Evolutionary conservation across 2,888 invertebrate genomes (phyloP).

Genomic region (Drosophila subsilvestris): DNA sequence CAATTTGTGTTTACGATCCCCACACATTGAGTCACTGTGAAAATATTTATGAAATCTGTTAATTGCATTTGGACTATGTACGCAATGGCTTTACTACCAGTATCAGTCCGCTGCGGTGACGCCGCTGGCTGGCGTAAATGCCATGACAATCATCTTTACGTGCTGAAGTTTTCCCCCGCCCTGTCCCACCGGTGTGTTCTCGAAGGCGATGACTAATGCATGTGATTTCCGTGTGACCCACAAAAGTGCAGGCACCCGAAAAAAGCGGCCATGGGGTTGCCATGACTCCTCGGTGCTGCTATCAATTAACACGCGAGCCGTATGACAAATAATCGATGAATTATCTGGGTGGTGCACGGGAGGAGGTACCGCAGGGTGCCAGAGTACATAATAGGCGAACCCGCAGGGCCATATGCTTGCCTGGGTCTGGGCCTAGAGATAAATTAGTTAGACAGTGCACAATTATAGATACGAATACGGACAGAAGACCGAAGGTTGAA

Average conservation of each 20-base stretch:
- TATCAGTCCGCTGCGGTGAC: slow-evolving; percentile 40
- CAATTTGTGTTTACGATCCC: slow-evolving; percentile 20
- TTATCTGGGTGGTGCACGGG: slow-evolving; percentile 7
- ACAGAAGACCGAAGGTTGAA: background rate
- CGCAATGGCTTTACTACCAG: slow-evolving; percentile 23
- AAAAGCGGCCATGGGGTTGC: slow-evolving; percentile 54
- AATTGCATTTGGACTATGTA: slow-evolving; percentile 50
- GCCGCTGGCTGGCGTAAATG: slow-evolving; percentile 51
- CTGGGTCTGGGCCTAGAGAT: slow-evolving; percentile 1
- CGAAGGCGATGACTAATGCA: slow-evolving; percentile 66
- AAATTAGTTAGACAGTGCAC: slow-evolving; percentile 31
- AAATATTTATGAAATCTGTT: slow-evolving; percentile 60
- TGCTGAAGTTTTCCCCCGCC: slow-evolving; percentile 16
- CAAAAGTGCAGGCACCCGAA: slow-evolving; percentile 41
- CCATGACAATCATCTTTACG: slow-evolving; percentile 47
- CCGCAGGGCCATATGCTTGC: slow-evolving; percentile 39
- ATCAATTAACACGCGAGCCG: slow-evolving; percentile 74
- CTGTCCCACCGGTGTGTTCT: background rate
- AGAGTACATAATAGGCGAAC: slow-evolving; percentile 18
- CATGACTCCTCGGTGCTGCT: slow-evolving; percentile 58
- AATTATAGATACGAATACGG: slow-evolving; percentile 44
- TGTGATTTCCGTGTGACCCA: slow-evolving; percentile 68
- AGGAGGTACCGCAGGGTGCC: background rate
- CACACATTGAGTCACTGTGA: slow-evolving; percentile 54
- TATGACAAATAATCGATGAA: slow-evolving; percentile 71